A percentile compares a stretch with the other conserved stretches of the same genome.
phyloP scores from a whole-genome alignment of 2,113 vertebrate species.

The Cynocephalus volans region DNA sequence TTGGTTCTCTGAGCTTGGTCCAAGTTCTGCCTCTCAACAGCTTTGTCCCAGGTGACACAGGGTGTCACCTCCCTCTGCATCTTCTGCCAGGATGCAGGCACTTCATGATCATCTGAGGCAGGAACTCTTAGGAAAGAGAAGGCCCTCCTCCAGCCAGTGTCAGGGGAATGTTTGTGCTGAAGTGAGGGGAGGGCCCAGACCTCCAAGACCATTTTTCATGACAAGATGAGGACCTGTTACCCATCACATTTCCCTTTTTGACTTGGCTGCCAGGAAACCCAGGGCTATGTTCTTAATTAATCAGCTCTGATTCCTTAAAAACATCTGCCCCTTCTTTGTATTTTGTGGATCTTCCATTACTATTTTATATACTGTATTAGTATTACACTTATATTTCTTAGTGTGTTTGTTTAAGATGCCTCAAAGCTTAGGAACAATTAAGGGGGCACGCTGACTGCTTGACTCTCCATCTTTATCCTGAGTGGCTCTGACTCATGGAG shows the following conservation, averaged over 20 bases:
- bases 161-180: neutral
- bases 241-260: neutral
- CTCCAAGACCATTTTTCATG: neutral
- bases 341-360: neutral
- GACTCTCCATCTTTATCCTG: neutral
- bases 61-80: neutral
- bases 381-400: neutral
- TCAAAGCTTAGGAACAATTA: accelerated
- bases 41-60: neutral
- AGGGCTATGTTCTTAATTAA: neutral
- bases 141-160: neutral
- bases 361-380: no score
- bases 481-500: neutral
- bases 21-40: neutral
- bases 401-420: neutral
- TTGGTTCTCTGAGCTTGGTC: neutral
- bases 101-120: no score
- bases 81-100: neutral
- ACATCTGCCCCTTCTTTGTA: neutral
- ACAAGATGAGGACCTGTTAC: neutral
- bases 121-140: neutral
- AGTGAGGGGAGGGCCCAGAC: neutral
- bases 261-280: neutral
- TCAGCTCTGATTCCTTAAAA: neutral
- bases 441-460: accelerated